Conservation (phyloP, 2,888 invertebrate genomes). For the Lutraria lutraria region DNA sequence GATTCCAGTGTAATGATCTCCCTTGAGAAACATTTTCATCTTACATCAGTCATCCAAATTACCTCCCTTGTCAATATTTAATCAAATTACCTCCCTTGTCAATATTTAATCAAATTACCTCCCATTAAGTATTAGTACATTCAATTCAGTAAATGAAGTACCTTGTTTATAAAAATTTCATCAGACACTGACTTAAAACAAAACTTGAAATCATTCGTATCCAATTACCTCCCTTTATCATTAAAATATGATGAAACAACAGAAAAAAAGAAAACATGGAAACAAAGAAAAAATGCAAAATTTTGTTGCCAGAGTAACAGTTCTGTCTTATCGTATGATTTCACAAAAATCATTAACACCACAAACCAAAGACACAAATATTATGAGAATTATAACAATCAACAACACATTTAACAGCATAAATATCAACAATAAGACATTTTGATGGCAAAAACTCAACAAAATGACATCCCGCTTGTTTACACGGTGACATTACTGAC, state of each 20-base stretch:
- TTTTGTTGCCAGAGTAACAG: no score
- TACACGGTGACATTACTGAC: slow-evolving; percentile 19
- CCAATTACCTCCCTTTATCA: not conserved
- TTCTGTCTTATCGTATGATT: no score
- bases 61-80: not conserved
- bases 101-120: not conserved
- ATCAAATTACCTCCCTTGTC: not conserved
- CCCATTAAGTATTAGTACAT: no score
- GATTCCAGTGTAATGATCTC: not conserved
- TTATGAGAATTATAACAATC: not conserved
- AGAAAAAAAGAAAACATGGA: no score
- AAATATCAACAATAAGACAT: not conserved
- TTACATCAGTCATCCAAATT: not conserved
- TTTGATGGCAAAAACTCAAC: not conserved
- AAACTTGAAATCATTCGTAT: not conserved
- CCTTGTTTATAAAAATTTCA: no score
- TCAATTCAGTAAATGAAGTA: no score
- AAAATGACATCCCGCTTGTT: slow-evolving; percentile 32
- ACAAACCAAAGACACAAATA: not conserved
- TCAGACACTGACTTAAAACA: no score
- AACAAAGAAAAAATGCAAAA: no score
- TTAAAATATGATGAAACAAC: no score
- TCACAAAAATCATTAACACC: no score
- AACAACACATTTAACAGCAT: not conserved
- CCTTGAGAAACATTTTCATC: not conserved